These are phyloP conservation scores for Dendrocincla tyrannina DNA, from an alignment of 2,797 vertebrate species.

Conservation along the genomic window DNA sequence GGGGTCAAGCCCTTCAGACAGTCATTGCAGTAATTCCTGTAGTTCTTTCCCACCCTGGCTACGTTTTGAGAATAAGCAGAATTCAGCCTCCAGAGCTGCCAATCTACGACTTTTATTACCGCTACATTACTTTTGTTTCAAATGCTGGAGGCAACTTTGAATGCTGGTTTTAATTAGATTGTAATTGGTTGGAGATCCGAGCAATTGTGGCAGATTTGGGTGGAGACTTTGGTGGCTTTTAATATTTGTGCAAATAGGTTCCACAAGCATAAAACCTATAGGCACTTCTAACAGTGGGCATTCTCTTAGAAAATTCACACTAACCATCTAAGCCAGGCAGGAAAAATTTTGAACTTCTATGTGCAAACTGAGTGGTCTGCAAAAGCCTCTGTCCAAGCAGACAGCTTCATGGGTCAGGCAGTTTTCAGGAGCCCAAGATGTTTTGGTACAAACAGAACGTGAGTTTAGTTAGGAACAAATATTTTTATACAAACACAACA, in stretches of 20 bases:
- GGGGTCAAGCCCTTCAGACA: constrained; percentile 30
- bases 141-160: constrained; percentile 65
- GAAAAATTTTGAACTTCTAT: neutral
- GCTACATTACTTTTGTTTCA: constrained; percentile 68
- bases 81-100: constrained; percentile 58
- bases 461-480: neutral
- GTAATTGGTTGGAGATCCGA: constrained; percentile 56
- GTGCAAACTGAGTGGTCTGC: neutral
- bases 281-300: neutral
- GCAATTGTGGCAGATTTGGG: constrained; percentile 41
- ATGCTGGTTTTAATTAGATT: constrained; percentile 60
- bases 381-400: neutral
- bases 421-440: neutral
- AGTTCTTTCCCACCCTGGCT: neutral
- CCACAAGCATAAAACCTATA: neutral
- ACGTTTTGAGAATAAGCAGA: neutral
- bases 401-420: neutral
- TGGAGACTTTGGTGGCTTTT: neutral
- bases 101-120: constrained; percentile 60
- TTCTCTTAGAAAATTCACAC: neutral
- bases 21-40: neutral
- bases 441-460: neutral
- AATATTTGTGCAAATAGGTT: constrained; percentile 3
- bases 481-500: constrained; percentile 11
- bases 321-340: neutral